Evolutionary conservation across 2,113 vertebrate species (phyloP).

Genomic region (Danio rerio): GRCz12tu NC_133183.1:31808501-31809000

Average conservation of each 20-base stretch:
- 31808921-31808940: no score
- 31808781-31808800: neutral
- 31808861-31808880: no score
- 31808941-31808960: no score
- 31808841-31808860: neutral
- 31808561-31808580: constrained; percentile 2
- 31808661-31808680: neutral
- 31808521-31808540: neutral
- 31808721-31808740: neutral
- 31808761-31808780: neutral
- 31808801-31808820: neutral
- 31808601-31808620: neutral
- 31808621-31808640: neutral
- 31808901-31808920: no score
- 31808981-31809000: no score
- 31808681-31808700: neutral
- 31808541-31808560: constrained; percentile 22
- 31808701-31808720: neutral
- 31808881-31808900: no score
- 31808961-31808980: no score
- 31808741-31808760: neutral
- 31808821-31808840: neutral
- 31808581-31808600: neutral
- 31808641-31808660: neutral
- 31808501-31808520: neutral